phyloP scores from a whole-genome alignment of 1,140 invertebrate genomes.

The Dufourea novaeangliae region DNA sequence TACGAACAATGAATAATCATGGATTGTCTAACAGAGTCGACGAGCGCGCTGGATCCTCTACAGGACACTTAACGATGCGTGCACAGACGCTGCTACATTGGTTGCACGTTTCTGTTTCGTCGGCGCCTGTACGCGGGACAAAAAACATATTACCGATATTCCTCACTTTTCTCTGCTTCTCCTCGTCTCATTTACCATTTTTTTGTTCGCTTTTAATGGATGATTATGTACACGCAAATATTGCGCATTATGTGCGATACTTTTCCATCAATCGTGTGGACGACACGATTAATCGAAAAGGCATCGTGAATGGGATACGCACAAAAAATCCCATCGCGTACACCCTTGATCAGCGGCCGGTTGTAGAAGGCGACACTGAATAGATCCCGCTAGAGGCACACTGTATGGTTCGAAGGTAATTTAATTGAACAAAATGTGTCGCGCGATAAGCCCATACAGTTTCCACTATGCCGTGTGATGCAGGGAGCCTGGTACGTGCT shows the following conservation, averaged over 20 bases:
- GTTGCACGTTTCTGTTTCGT: constrained; percentile 24
- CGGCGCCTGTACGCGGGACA: background rate
- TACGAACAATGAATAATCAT: background rate
- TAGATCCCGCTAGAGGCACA: background rate
- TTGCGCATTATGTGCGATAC: background rate
- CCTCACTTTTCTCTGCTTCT: background rate
- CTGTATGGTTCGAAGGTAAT: constrained; percentile 3
- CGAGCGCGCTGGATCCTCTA: constrained; percentile 4
- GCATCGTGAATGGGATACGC: constrained; percentile 12
- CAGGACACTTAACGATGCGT: constrained; percentile 33
- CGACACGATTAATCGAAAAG: background rate
- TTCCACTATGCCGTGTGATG: background rate
- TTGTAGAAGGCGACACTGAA: too few relatives aligned
- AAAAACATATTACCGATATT: constrained; percentile 13
- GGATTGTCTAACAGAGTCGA: background rate
- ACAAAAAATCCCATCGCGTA: constrained; percentile 15
- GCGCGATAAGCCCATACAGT: constrained; percentile 17
- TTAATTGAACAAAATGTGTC: constrained; percentile 43
- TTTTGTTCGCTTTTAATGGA: constrained; percentile 17
- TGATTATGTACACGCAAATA: constrained; percentile 13
- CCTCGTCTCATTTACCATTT: too few relatives aligned
- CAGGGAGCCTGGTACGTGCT: background rate
- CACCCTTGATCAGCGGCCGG: constrained; percentile 4
- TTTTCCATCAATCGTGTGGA: background rate
- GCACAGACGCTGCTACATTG: constrained; percentile 43